Evolutionary conservation across 2,113 vertebrate species (phyloP).

Genomic region (Apus apus): DNA sequence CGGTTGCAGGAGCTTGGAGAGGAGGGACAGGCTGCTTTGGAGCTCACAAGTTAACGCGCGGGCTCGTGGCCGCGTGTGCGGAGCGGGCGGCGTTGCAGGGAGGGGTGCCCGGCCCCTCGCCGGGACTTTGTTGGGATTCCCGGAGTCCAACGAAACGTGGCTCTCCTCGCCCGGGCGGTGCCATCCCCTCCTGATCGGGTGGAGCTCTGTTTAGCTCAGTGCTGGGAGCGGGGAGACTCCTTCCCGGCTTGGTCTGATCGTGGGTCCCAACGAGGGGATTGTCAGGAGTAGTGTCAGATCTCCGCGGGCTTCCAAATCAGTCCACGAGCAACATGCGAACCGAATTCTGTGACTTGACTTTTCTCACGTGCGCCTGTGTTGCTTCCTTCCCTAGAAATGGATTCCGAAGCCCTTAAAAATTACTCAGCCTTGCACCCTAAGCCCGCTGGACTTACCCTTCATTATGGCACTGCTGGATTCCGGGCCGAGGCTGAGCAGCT

Average conservation of each 20-base stretch:
- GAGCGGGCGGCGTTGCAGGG: not conserved
- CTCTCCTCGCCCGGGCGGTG: fast-evolving
- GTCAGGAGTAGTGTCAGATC: too few species aligned
- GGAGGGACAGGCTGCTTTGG: not conserved
- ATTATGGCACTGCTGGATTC: constrained; percentile 95
- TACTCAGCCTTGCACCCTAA: constrained; percentile 80
- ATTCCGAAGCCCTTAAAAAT: constrained; percentile 74
- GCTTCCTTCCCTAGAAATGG: constrained; percentile 59
- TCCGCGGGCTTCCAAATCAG: not conserved
- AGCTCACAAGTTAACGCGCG: fast-evolving
- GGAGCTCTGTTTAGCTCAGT: not conserved
- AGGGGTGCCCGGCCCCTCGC: not conserved
- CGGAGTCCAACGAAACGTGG: not conserved
- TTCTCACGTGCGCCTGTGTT: fast-evolving
- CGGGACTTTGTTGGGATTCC: fast-evolving
- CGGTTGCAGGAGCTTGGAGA: fast-evolving
- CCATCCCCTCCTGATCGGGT: fast-evolving
- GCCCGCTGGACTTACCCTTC: constrained; percentile 81
- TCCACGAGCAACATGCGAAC: not conserved
- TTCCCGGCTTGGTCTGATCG: fast-evolving
- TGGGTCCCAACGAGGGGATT: too few species aligned
- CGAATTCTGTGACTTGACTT: fast-evolving
- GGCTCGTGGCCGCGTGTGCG: fast-evolving
- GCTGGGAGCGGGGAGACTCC: fast-evolving
- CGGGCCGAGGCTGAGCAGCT: constrained; percentile 82